phyloP scores from a whole-genome alignment of 2,888 invertebrate genomes.

The Drosophila mimica region DNA sequence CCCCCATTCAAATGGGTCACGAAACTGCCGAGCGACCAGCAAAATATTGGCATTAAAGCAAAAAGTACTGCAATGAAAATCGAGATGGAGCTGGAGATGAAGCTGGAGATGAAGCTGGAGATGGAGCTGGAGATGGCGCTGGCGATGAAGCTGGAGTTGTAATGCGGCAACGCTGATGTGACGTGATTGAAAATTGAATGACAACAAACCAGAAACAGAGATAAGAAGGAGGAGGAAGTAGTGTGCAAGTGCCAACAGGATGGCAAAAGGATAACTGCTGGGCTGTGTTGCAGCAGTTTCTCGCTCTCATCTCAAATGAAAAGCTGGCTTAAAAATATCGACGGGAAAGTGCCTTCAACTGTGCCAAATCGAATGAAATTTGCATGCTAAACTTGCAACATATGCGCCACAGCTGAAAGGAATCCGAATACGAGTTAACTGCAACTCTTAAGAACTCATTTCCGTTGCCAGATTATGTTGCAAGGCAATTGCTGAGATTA shows the following conservation, averaged over 20 bases:
- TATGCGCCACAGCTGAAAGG: neutral
- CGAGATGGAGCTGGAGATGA: neutral
- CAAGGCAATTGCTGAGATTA: neutral
- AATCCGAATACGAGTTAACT: neutral
- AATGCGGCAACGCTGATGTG: constrained; percentile 1
- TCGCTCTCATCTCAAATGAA: constrained; percentile 13
- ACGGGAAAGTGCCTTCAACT: constrained; percentile 26
- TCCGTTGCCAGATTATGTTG: neutral
- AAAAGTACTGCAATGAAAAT: constrained; percentile 2
- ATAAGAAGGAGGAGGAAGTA: no score
- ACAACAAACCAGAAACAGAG: neutral
- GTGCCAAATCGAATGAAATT: constrained; percentile 28
- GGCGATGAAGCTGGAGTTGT: constrained; percentile 1
- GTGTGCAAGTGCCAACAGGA: constrained; percentile 2
- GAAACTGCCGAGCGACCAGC: constrained; percentile 17
- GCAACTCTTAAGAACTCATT: neutral
- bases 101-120: constrained; percentile 8
- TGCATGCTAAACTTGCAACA: neutral
- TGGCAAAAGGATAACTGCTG: constrained; percentile 26
- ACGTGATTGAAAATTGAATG: constrained; percentile 52
- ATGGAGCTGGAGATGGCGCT: constrained; percentile 3
- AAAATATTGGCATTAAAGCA: constrained; percentile 36
- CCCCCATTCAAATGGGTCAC: constrained; percentile 55
- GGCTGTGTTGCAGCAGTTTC: constrained; percentile 30
- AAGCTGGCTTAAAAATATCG: constrained; percentile 32